These are phyloP conservation scores for Poliocrania exsul DNA, from an alignment of 2,797 vertebrate genomes.

Conservation along the genomic window DNA sequence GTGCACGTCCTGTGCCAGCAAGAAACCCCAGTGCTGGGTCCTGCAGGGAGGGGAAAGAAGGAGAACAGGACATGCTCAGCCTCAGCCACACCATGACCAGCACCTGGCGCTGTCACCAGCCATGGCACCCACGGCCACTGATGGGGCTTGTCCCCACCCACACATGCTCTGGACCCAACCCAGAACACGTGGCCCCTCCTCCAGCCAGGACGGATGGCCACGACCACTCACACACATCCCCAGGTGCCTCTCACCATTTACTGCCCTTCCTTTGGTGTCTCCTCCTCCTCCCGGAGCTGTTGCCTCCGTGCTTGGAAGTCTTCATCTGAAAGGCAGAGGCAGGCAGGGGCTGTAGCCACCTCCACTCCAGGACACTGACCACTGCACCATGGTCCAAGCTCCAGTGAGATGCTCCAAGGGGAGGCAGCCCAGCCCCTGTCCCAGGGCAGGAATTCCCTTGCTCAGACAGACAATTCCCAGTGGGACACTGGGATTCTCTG, in stretches of 20 bases:
- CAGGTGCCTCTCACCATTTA: slow-evolving; percentile 66
- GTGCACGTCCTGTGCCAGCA: slow-evolving; percentile 14
- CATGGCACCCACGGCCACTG: rapidly evolving
- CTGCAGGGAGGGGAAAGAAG: neutral
- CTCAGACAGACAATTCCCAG: neutral
- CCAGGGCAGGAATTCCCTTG: neutral
- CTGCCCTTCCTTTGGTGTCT: slow-evolving; percentile 72
- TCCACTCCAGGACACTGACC: rapidly evolving
- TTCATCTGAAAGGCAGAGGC: slow-evolving; percentile 83
- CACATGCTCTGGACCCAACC: neutral
- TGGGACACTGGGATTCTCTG: rapidly evolving
- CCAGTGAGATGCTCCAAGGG: neutral
- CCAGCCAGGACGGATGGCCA: neutral
- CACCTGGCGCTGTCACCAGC: rapidly evolving
- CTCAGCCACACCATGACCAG: neutral
- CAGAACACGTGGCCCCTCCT: neutral
- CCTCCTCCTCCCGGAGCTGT: slow-evolving; percentile 82
- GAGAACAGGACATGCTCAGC: neutral
- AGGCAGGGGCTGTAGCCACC: rapidly evolving
- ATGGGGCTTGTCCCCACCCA: rapidly evolving
- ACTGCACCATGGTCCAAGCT: rapidly evolving
- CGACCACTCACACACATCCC: rapidly evolving
- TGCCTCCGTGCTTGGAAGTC: slow-evolving; percentile 82
- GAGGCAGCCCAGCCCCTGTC: neutral
- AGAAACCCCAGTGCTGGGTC: slow-evolving; percentile 14